Conservation (phyloP, 2,113 vertebrate genomes). For the Nansenia antarctica region DNA sequence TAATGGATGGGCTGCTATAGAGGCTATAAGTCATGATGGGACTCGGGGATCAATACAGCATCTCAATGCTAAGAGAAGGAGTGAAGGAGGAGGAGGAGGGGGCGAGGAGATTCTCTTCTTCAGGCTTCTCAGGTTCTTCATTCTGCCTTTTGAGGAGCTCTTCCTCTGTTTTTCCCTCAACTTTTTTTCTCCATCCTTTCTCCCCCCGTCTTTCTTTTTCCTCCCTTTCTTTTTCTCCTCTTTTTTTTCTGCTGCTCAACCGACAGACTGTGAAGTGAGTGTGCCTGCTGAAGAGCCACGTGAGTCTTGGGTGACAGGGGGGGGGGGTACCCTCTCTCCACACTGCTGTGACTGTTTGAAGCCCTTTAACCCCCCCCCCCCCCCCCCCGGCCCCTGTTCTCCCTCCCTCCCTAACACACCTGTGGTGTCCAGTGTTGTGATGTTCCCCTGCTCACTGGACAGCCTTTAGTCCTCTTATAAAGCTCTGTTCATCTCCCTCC, state of each 20-base stretch:
- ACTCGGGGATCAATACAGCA: constrained; percentile 62
- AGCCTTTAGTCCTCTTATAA: too few relatives aligned
- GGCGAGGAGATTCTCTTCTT: not conserved
- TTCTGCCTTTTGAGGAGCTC: not conserved
- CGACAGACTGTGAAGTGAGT: constrained; percentile 77
- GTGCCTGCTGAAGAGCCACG: constrained; percentile 68
- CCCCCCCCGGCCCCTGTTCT: not conserved
- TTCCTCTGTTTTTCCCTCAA: constrained; percentile 3
- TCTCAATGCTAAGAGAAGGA: constrained; percentile 43
- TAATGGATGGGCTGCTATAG: constrained; percentile 10
- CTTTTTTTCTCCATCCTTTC: constrained; percentile 15
- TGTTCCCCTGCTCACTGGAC: too few relatives aligned
- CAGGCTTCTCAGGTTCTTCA: not conserved
- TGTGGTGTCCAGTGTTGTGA: too few relatives aligned
- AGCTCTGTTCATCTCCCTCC: constrained; percentile 1
- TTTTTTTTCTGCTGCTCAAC: constrained; percentile 36
- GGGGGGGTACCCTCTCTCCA: not conserved
- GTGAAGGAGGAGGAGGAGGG: constrained; percentile 1
- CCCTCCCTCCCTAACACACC: not conserved
- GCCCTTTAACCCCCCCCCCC: constrained; percentile 4
- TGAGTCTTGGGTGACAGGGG: constrained; percentile 75
- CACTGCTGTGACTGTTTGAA: not conserved
- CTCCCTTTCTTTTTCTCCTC: constrained; percentile 29
- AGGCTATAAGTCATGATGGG: constrained; percentile 50
- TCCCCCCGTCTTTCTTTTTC: constrained; percentile 9